Evolutionary conservation across 2,888 invertebrate genomes (phyloP).

Genomic region (Sinotaia quadrata): DNA sequence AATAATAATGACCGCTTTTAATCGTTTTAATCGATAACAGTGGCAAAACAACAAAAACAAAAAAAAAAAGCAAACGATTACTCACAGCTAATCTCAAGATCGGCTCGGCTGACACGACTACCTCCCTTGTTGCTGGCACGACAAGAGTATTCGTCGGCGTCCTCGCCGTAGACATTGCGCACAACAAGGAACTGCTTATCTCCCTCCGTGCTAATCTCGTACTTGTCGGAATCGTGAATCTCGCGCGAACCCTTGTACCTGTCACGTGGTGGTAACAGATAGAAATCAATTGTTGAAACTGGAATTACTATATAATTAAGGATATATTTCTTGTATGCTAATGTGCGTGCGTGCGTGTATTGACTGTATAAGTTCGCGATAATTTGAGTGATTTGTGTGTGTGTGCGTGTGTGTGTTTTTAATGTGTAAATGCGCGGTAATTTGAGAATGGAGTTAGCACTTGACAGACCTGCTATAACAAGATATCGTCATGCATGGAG

Average conservation of each 20-base stretch:
- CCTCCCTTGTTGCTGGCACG: conserved; percentile 96
- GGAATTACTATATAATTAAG: too few relatives aligned
- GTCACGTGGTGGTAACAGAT: too few relatives aligned
- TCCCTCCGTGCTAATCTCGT: conserved; percentile 93
- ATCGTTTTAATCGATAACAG: background rate
- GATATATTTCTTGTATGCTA: too few relatives aligned
- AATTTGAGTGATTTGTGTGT: too few relatives aligned
- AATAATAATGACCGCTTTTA: background rate
- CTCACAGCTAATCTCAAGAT: conserved; percentile 96
- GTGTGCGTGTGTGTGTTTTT: too few relatives aligned
- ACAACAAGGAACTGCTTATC: conserved; percentile 88
- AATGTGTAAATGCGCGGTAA: too few relatives aligned
- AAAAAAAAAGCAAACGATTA: conserved; percentile 45
- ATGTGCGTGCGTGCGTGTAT: too few relatives aligned
- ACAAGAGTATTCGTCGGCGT: conserved; percentile 98
- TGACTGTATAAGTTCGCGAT: too few relatives aligned
- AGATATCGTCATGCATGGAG: too few relatives aligned
- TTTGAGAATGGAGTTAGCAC: too few relatives aligned
- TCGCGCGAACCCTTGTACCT: conserved; percentile 97
- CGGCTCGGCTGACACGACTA: conserved; percentile 94
- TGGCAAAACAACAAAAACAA: background rate
- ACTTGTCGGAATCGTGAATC: conserved; percentile 91
- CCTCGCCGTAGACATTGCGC: conserved; percentile 95
- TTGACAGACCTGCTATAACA: too few relatives aligned
- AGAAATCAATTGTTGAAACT: too few relatives aligned